These are phyloP conservation scores for Distichodus sexfasciatus DNA, from an alignment of 2,797 vertebrate species.

Conservation along the genomic window DNA sequence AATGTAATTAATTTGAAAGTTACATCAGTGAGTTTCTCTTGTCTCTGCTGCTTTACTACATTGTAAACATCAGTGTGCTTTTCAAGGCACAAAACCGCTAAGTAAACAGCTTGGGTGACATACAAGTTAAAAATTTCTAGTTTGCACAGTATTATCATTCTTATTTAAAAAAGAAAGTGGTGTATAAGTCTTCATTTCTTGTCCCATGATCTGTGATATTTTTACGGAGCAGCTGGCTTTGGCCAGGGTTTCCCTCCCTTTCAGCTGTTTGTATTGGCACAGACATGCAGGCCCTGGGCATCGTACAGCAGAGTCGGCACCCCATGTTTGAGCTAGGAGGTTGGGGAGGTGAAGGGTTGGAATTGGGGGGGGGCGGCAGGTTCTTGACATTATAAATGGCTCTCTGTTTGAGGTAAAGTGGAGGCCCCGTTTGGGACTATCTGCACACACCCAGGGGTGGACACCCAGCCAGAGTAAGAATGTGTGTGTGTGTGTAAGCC, in stretches of 20 bases:
- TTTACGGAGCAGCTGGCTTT: conserved; percentile 68
- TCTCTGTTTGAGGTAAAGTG: conserved; percentile 71
- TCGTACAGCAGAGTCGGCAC: conserved; percentile 54
- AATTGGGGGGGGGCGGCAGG: conserved; percentile 32
- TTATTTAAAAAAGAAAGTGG: conserved; percentile 40
- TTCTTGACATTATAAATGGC: conserved; percentile 71
- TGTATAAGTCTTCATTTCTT: conserved; percentile 6
- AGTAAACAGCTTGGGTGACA: conserved; percentile 17
- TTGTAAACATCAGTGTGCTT: conserved; percentile 17
- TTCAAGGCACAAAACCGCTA: conserved; percentile 16
- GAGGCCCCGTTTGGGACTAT: conserved; percentile 64
- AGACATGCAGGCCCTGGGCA: conserved; percentile 50
- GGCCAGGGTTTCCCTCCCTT: conserved; percentile 58
- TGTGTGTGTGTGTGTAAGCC: conserved; percentile 55
- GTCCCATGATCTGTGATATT: conserved; percentile 46
- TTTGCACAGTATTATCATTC: conserved; percentile 27
- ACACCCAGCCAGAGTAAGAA: conserved; percentile 56
- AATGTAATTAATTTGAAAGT: conserved; percentile 2
- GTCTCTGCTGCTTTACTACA: conserved; percentile 9
- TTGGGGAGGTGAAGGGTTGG: conserved; percentile 49
- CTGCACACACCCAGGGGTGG: conserved; percentile 58
- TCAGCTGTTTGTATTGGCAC: conserved; percentile 68
- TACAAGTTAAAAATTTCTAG: conserved; percentile 17
- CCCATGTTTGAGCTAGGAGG: conserved; percentile 63
- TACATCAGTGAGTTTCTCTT: neutral